phyloP scores from a whole-genome alignment of 2,888 invertebrate species.

The Drosophila birchii region DNA sequence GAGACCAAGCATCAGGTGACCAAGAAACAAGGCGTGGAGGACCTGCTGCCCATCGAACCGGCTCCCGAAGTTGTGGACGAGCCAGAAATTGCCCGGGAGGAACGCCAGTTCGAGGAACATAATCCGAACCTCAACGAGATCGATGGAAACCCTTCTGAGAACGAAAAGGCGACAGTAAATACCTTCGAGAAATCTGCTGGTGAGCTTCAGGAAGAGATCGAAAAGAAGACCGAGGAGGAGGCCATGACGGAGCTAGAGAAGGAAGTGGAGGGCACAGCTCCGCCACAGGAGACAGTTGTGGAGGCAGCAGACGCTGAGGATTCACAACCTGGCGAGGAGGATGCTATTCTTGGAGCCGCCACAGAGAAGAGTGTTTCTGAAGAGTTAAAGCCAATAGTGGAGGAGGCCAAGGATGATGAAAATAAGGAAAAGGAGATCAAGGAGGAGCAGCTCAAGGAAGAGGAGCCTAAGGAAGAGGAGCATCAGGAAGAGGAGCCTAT shows the following conservation, averaged over 20 bases:
- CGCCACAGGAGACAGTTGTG: slow-evolving; percentile 14
- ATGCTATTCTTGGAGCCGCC: slow-evolving; percentile 1
- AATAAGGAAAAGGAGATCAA: neutral
- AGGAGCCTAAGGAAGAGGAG: too few relatives aligned
- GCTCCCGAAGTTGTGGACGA: slow-evolving; percentile 13
- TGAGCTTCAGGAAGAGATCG: slow-evolving; percentile 6
- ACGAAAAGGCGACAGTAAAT: slow-evolving; percentile 10
- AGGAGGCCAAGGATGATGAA: neutral
- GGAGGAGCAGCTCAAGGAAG: too few relatives aligned
- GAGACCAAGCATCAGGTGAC: slow-evolving; percentile 69
- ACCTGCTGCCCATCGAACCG: slow-evolving; percentile 49
- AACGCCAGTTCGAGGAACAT: slow-evolving; percentile 14
- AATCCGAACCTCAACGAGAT: slow-evolving; percentile 25
- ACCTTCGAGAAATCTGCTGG: neutral
- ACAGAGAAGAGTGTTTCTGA: slow-evolving; percentile 33
- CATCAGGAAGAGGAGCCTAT: neutral
- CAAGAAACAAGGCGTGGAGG: slow-evolving; percentile 69
- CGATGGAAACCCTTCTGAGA: slow-evolving; percentile 43
- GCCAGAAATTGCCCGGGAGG: slow-evolving; percentile 1
- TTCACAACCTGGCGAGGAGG: neutral
- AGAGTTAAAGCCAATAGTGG: neutral
- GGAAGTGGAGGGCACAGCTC: slow-evolving; percentile 13
- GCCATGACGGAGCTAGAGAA: slow-evolving; percentile 26
- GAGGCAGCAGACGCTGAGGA: slow-evolving; percentile 17
- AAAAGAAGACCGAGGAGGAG: slow-evolving; percentile 22